Percentiles rank a stretch among this genome's conserved stretches.
Conservation (phyloP, 2,113 vertebrate species). For the Dipodomys spectabilis region DNA sequence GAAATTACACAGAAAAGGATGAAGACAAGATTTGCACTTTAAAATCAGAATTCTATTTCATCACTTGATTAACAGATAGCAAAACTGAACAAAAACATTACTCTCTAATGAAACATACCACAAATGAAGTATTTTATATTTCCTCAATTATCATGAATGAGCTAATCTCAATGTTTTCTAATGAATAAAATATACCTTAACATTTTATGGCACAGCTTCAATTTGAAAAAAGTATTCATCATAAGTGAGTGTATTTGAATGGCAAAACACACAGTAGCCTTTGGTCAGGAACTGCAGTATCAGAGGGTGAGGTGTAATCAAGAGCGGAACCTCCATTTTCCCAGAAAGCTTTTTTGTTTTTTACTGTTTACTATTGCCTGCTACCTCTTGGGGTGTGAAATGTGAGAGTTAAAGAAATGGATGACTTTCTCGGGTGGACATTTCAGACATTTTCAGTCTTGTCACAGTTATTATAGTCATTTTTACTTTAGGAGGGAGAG, state of each 20-base stretch:
- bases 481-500: constrained; percentile 9
- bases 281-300: background rate
- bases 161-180: constrained; percentile 19
- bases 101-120: background rate
- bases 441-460: background rate
- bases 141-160: background rate
- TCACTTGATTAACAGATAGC: constrained; percentile 21
- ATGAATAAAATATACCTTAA: background rate
- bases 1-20: background rate
- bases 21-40: background rate
- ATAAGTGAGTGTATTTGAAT: constrained; percentile 27
- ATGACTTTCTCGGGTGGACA: background rate
- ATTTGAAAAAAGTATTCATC: background rate
- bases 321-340: background rate
- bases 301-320: background rate
- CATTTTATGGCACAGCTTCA: background rate
- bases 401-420: background rate
- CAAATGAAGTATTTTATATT: constrained; percentile 4
- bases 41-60: constrained; percentile 32
- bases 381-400: background rate
- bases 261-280: background rate
- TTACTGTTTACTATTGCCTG: background rate
- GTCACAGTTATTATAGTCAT: background rate
- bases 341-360: background rate
- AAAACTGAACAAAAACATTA: background rate